Base-by-base conservation (phyloP, 2,888 invertebrate species). In the Anthrax anthrax region DNA sequence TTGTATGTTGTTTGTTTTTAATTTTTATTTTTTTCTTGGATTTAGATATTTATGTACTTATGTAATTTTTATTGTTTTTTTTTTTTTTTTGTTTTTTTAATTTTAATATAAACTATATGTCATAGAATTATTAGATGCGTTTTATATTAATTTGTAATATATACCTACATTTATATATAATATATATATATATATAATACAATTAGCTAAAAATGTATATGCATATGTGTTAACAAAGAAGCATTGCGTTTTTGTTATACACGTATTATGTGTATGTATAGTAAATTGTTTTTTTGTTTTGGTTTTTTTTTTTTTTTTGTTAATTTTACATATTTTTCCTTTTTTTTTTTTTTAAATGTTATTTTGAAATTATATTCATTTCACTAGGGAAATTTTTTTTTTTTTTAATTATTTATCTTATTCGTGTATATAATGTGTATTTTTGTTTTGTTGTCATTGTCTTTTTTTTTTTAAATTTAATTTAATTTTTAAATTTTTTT, bases 201-300 rank as follows among this genome's bases (percentile, higher is more conserved):
- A 50, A 46, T 50, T 49, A 59, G 59, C 59, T 59, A 57, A 57
- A 57, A 56, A 42, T 47, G 23, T 27, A 8, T 55, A 55, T 57
- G 49, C 39, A 42, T 47, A 51, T 49, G 63, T 63, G 56, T 64
- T 60, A 62, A 64, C 62, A 64, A 64, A 63, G 61, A 63, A 64
- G 64, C 62, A 57, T 58, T 60, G n/a, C n/a, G n/a, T n/a, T n/a
- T n/a, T n/a, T n/a, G n/a, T n/a, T n/a, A n/a, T n/a, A n/a, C n/a
- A n/a, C n/a, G n/a, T n/a, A n/a, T n/a, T n/a, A n/a, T n/a, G n/a
- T n/a, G n/a, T n/a, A n/a, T n/a, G n/a, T n/a, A n/a, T n/a, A n/a
- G n/a, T n/a, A n/a, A n/a, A n/a, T n/a, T n/a, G n/a, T n/a, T n/a
- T n/a, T n/a, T n/a, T n/a, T n/a, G n/a, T n/a, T n/a, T n/a, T n/a